Base-by-base conservation (phyloP, 2,797 vertebrate species). In the Bradypodion ventrale region DNA sequence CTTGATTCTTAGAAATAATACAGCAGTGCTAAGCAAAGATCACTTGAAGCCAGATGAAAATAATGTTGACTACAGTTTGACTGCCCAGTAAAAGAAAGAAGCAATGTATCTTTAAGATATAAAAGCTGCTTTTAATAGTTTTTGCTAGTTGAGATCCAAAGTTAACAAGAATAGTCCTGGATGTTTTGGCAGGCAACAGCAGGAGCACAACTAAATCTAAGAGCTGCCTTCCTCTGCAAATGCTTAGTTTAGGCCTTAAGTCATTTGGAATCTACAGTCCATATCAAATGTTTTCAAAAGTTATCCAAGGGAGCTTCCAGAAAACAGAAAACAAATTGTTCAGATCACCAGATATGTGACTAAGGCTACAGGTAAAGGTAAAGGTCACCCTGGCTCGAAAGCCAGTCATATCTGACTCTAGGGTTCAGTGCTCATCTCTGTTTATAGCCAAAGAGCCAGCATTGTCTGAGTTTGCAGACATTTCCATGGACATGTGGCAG, bases 141-240 rank as follows among this genome's bases (percentile, higher is more conserved):
- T 87, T 82, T 82, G 85, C 91, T 83, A 91, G 37, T 49, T 90
- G 89, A 83, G 92, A 90, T 80, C 75, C 60, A 83, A 91, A 84
- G 0, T 21, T 46, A 56, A 60, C 80, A 59, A 29, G 86, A 91
- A 91, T 73, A 88, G 35, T 9, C n/a, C 88, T 85, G 89, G 40
- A 84, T 52, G 90, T 75, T 66, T 80, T 27, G 86, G 83, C 69
- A 72, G 78, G 80, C 19, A 87, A 78, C 21, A 72, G 89, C 83
- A 92, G 84, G 7, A 63, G 88, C 79, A 82, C 8, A 63, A 59
- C 35, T 62, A 87, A 63, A 77, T 77, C 3, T 13, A 72, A 92
- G 83, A 83, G 32, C 74, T 56, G 78, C 32, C 37, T 80, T 76
- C 68, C 46, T 78, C 63, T 81, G 77, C 72, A 59, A 29, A 32